Conservation (phyloP, 2,797 vertebrate genomes). For the Morelia viridis region DNA sequence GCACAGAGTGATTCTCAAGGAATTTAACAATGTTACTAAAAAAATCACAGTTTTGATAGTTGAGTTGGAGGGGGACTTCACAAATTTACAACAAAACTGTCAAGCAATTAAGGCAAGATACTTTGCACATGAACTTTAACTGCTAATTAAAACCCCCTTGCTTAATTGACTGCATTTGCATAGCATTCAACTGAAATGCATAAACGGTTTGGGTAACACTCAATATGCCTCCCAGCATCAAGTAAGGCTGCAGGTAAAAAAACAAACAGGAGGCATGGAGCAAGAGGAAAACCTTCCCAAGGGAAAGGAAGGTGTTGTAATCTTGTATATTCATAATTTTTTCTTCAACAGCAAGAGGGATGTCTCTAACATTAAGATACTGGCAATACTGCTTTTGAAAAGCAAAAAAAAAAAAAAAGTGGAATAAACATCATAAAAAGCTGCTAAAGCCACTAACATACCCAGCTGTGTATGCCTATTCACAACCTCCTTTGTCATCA, state of each 20-base stretch:
- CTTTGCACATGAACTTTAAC: constrained; percentile 85
- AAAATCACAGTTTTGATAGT: constrained; percentile 75
- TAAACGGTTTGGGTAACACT: constrained; percentile 67
- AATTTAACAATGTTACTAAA: constrained; percentile 54
- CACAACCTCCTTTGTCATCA: background rate
- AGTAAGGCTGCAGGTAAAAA: constrained; percentile 44
- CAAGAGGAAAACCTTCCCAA: constrained; percentile 27
- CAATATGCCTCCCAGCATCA: constrained; percentile 39
- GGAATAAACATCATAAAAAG: background rate
- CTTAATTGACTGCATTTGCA: constrained; percentile 88
- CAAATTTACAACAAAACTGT: constrained; percentile 84
- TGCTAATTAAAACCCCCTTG: constrained; percentile 86
- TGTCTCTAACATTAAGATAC: background rate
- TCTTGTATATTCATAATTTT: background rate
- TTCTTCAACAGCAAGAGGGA: background rate
- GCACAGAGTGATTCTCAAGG: constrained; percentile 48
- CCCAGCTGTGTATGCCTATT: background rate
- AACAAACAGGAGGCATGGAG: constrained; percentile 16
- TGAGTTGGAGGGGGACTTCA: constrained; percentile 71
- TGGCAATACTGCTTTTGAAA: background rate
- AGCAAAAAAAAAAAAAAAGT: background rate
- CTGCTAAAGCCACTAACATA: background rate
- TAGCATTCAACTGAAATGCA: constrained; percentile 76
- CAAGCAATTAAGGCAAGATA: constrained; percentile 84
- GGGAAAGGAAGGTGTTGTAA: background rate